phyloP scores from a whole-genome alignment of 1,140 invertebrate species.

The Stegodyphus dumicola region DNA sequence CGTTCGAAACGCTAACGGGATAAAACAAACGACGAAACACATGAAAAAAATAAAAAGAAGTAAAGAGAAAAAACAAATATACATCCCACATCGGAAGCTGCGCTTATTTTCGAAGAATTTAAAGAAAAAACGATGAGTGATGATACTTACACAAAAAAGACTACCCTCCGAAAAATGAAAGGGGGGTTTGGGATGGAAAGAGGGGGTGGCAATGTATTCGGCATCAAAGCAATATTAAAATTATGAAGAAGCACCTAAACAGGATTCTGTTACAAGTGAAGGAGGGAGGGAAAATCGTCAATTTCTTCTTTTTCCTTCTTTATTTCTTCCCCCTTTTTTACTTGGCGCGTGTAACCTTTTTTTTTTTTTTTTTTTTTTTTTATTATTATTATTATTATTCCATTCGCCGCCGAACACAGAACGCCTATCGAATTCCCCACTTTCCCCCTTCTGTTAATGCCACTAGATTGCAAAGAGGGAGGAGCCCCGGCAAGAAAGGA shows the following conservation, averaged over 20 bases:
- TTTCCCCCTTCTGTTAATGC: conserved; percentile 16
- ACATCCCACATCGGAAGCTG: conserved; percentile 13
- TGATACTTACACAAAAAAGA: conserved; percentile 13
- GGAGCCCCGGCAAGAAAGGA: not conserved
- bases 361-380: too few species aligned
- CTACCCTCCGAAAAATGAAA: conserved; percentile 7
- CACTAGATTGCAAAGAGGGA: conserved; percentile 15
- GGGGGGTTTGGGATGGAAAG: not conserved
- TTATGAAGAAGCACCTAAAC: conserved; percentile 59
- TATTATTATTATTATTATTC: too few species aligned
- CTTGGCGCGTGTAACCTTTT: conserved; percentile 6
- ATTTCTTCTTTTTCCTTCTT: conserved; percentile 43
- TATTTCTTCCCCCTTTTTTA: conserved; percentile 18
- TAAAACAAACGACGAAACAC: conserved; percentile 58
- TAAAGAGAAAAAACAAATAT: conserved; percentile 9
- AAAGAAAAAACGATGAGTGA: conserved; percentile 32
- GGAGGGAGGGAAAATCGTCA: conserved; percentile 45
- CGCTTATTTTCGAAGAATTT: conserved; percentile 30
- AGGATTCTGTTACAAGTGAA: conserved; percentile 52
- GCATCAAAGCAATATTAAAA: conserved; percentile 59
- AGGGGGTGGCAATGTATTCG: conserved; percentile 45
- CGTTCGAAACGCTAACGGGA: conserved; percentile 55
- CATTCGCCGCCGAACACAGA: not conserved
- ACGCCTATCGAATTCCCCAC: not conserved
- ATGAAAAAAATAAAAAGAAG: conserved; percentile 4